Base-by-base conservation (phyloP, 2,888 invertebrate species). In the Lomographa bimaculata region DNA sequence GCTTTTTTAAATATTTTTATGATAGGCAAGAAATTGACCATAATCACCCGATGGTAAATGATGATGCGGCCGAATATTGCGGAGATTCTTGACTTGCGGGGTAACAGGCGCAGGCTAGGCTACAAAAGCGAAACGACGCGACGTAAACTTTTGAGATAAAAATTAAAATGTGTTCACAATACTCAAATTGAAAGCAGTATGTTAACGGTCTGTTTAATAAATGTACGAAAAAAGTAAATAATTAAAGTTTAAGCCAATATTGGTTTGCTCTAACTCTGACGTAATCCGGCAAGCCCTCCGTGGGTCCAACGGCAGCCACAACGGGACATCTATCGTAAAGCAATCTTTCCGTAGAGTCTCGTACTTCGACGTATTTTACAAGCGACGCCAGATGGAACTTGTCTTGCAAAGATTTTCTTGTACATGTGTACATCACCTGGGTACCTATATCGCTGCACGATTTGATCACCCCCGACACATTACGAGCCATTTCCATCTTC, bases 281-380 rank as follows among this genome's bases (percentile, higher is more conserved):
- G 48, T 89, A 90, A 3, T 86, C 83, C 0, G 82, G 76, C 7
- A 90, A 30, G 12, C 61, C 59, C 50, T 90, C 90, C 0, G 79
- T 64, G 0, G 85, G 83, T 0, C 90, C 90, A 0, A 86, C 54
- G 0, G 73, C 89, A 3, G 77, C 74, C 3, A 90, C 67, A 1
- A 59, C 86, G 0, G 87, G 89, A 40, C 77, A 79, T 38, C 67
- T 78, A 50, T 89, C 77, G 42, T 89, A 89, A 12, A 90, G 44
- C n/a, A 76, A 73, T 9, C 62, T 63, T 1, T 62, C 47, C 0
- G 69, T 64, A 1, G 68, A 47, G 1, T 40, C 24, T 11, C 50
- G 60, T 2, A 81, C 18, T 0, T 30, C 29, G 0, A 29, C 6
- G 1, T 42, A 25, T 1, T 50, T 50, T 6, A 37, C 6, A 1